These are phyloP conservation scores for Boloria selene DNA, from an alignment of 2,888 invertebrate species.

Conservation along the genomic window DNA sequence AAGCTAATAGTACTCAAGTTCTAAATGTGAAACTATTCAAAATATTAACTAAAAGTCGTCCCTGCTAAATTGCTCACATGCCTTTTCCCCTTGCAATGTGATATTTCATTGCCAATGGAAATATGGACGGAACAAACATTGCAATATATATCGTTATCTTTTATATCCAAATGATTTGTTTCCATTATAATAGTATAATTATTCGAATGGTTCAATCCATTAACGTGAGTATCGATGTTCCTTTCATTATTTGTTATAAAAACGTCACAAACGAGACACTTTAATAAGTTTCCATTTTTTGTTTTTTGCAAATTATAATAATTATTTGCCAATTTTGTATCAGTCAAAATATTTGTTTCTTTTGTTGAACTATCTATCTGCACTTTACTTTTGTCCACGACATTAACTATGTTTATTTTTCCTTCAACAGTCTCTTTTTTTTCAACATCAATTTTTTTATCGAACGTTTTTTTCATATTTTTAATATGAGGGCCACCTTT, in stretches of 20 bases:
- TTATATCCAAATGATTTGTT: constrained; percentile 7
- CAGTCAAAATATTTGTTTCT: not conserved
- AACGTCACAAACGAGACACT: constrained; percentile 7
- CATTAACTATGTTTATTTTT: not conserved
- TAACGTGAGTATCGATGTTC: constrained; percentile 10
- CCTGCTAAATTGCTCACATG: not conserved
- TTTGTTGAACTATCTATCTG: too few relatives aligned
- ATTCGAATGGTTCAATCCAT: constrained; percentile 4
- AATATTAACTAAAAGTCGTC: not conserved
- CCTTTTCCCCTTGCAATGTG: constrained; percentile 11
- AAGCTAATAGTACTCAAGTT: too few relatives aligned
- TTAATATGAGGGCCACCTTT: constrained; percentile 5
- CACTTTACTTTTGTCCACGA: not conserved
- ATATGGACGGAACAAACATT: constrained; percentile 5
- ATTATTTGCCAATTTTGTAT: not conserved
- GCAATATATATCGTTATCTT: constrained; percentile 3
- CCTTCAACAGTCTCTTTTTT: not conserved
- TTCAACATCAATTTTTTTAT: not conserved
- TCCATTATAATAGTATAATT: constrained; percentile 1
- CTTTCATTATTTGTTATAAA: constrained; percentile 12
- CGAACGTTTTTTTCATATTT: constrained; percentile 5
- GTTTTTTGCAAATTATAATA: constrained; percentile 1
- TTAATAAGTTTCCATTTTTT: not conserved
- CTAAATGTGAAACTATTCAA: too few relatives aligned
- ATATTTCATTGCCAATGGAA: constrained; percentile 16